Base-by-base conservation (phyloP, 2,888 invertebrate species). In the Aleiodes testaceus region DNA sequence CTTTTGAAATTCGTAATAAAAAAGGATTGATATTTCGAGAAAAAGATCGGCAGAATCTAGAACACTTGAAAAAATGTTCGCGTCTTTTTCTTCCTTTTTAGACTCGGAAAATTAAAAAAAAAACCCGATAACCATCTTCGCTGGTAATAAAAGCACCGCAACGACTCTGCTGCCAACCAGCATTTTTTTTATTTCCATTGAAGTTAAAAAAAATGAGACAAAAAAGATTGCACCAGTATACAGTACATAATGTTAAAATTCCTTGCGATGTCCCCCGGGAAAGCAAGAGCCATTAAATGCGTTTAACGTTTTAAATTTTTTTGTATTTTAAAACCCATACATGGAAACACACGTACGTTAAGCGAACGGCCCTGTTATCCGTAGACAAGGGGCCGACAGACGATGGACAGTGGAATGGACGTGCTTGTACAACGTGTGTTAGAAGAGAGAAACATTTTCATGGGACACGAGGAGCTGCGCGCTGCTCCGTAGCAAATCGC, bases 401-500 rank as follows among this genome's bases (percentile, higher is more conserved):
- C 65, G 64, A 65, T 70, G 65, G 63, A 64, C 67, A 68, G 53
- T 45, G 67, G 67, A 67, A 64, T 67, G 63, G 55, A 59, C 65
- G 69, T 64, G 59, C 45, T 30, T 30, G 53, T 52, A 67, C 67
- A 53, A 70, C 65, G 65, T 45, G 53, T 63, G 64, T 65, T 53
- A 45, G 53, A 70, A 55, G 44, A 42, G 22, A 55, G 65, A 30
- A 65, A 65, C 47, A 69, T 69, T 72, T 73, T 68, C 42, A 75
- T 66, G 72, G 73, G 77, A 77, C 74, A 78, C 72, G 66, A 73
- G 67, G 70, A 69, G 64, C 69, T 69, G 70, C 70, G 72, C 73
- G 66, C 71, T 74, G 79, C 80, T 82, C 83, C 83, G 80, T 83
- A 78, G 81, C 82, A 80, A 83, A 82, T 82, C 81, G 82, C 77